These are phyloP conservation scores for Coenonympha arcania DNA, from an alignment of 2,888 invertebrate genomes.

Conservation along the genomic window DNA sequence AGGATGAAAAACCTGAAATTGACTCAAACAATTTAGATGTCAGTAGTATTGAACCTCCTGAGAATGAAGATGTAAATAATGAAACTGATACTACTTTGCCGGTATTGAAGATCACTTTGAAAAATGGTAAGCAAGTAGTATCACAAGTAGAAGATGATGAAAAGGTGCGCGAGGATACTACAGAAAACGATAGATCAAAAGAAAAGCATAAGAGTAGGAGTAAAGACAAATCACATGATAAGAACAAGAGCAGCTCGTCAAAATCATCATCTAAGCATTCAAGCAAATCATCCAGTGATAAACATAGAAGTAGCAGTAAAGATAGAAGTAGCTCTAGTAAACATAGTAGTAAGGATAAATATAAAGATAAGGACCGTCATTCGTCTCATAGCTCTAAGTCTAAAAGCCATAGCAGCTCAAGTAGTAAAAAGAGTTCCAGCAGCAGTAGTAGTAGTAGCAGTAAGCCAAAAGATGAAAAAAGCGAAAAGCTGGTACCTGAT, in stretches of 20 bases:
- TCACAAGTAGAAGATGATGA: slow-evolving; percentile 70
- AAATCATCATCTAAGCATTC: slow-evolving; percentile 55
- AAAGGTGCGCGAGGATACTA: slow-evolving; percentile 43
- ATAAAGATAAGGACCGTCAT: slow-evolving; percentile 44
- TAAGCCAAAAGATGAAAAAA: slow-evolving; percentile 52
- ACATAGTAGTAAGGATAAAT: slow-evolving; percentile 51
- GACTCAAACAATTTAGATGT: slow-evolving; percentile 16
- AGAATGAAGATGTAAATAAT: slow-evolving; percentile 39
- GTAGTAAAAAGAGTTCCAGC: slow-evolving; percentile 29
- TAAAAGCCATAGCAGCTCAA: slow-evolving; percentile 46
- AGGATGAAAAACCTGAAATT: slow-evolving; percentile 29
- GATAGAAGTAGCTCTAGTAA: slow-evolving; percentile 36
- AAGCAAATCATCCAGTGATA: slow-evolving; percentile 61
- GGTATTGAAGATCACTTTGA: slow-evolving; percentile 77
- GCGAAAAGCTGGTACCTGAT: slow-evolving; percentile 40
- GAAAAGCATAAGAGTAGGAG: slow-evolving; percentile 69
- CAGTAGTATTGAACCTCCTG: slow-evolving; percentile 22
- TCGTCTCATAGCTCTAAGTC: slow-evolving; percentile 57
- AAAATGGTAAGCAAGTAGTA: slow-evolving; percentile 82
- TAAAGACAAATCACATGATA: slow-evolving; percentile 36
- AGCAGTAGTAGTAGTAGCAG: slow-evolving; percentile 40
- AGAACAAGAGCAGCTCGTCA: slow-evolving; percentile 39
- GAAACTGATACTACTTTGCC: slow-evolving; percentile 53
- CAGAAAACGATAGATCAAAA: slow-evolving; percentile 51
- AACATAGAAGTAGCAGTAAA: slow-evolving; percentile 47